Conservation (phyloP, 2,113 vertebrate species). For the Terrapene triunguis region DNA sequence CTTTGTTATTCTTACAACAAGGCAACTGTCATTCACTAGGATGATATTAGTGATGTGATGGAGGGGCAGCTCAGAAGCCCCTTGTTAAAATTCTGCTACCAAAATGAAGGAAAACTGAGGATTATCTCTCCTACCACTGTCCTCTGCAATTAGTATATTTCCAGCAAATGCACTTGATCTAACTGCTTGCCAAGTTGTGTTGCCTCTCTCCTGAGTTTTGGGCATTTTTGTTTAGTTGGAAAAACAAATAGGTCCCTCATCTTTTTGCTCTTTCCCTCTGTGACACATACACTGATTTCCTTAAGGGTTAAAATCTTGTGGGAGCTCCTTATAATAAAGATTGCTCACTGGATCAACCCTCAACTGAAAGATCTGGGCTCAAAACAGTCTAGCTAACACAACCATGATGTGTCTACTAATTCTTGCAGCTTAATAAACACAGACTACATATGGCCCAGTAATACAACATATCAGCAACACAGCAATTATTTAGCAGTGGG, state of each 20-base stretch:
- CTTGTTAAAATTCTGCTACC: not conserved
- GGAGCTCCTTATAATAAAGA: not conserved
- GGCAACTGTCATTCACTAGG: not conserved
- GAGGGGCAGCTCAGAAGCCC: not conserved
- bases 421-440: not conserved
- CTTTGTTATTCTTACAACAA: not conserved
- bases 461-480: not conserved
- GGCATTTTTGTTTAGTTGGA: not conserved
- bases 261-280: not conserved
- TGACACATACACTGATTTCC: not conserved
- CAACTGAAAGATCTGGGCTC: not conserved
- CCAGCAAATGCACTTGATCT: not conserved
- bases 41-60: not conserved
- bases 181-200: not conserved
- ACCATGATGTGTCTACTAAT: not conserved
- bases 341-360: not conserved
- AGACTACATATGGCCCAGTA: accelerated
- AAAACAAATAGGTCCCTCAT: not conserved
- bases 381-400: not conserved
- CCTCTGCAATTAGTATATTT: not conserved
- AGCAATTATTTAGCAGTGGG: accelerated
- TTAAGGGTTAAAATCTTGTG: not conserved
- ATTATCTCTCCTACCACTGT: not conserved
- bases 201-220: not conserved
- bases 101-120: not conserved